Evolutionary conservation across 2,888 invertebrate species (phyloP), one percentile per base, ranked within the genome.

Genomic region (Ectobius pallidus): DNA sequence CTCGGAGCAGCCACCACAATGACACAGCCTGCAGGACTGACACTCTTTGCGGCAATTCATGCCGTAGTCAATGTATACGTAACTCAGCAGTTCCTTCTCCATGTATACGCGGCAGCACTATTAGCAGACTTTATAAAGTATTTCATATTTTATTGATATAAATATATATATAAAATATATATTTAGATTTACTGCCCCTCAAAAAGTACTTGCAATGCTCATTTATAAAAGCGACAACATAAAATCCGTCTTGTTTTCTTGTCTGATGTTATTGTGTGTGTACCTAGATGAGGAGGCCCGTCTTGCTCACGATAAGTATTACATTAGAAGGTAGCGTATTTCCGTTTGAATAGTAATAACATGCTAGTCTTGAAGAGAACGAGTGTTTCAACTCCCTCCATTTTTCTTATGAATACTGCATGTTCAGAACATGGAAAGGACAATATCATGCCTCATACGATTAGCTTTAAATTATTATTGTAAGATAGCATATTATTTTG

Each of bases 221-320:
- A 58, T 58, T 58, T 58, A 6, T 2, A 58, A 58, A 58, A 58
- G 27, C 30, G 58, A 58, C 32, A 58, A 58, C 25, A 58, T 14
- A 46, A 58, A 58, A 58, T 58, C 58, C 58, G 58, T 58, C 58
- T 58, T 58, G 58, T 58, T 30, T 34, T 58, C 46, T 46, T 46
- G 46, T 46, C 32, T 16, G 27, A 27, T 55, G n/a, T 58, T 58
- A 58, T 14, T 58, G 58, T 58, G 58, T n/a, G 22, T 58, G 30
- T 58, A 14, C 22, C 2, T 58, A 58, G 55, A 58, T 58, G 58
- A 34, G 34, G 34, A 27, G 30, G 58, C 30, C n/a, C 25, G 42
- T 61, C 14, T 61, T 70, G 70, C 70, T 70, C 70, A 70, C 25
- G 30, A 34, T 52, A 70, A 70, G 69, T 70, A 70, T 58, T 62